Conservation (phyloP, 1,140 invertebrate species). For the Mercenaria mercenaria region DNA sequence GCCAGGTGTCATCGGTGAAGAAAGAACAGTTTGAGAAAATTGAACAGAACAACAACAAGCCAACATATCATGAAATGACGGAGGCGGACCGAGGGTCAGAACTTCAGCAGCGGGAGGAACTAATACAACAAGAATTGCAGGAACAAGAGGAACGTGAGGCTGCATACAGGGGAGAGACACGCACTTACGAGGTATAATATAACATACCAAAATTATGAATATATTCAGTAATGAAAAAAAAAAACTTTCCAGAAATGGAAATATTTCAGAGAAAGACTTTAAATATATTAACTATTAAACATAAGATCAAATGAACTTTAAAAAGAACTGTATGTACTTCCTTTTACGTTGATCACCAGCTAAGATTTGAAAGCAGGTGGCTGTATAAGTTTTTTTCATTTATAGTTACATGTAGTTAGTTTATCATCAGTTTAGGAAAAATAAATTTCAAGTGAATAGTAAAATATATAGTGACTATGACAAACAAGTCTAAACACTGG, state of each 20-base stretch:
- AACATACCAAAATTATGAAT: background rate
- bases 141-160: slow-evolving; percentile 69
- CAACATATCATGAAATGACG: slow-evolving; percentile 82
- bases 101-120: slow-evolving; percentile 71
- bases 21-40: slow-evolving; percentile 66
- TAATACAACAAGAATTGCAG: slow-evolving; percentile 68
- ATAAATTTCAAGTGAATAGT: too few species aligned
- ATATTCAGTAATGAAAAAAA: background rate
- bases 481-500: too few species aligned
- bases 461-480: too few species aligned
- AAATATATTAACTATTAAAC: too few species aligned
- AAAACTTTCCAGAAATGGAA: too few species aligned
- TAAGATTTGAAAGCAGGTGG: too few species aligned
- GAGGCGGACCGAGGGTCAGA: slow-evolving; percentile 82
- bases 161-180: slow-evolving; percentile 58
- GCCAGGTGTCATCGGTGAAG: slow-evolving; percentile 68
- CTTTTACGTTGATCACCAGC: too few species aligned
- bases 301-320: too few species aligned
- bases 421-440: too few species aligned
- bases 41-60: slow-evolving; percentile 75
- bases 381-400: too few species aligned
- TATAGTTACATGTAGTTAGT: too few species aligned
- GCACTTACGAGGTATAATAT: slow-evolving; percentile 39
- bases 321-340: too few species aligned
- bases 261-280: background rate